Evolutionary conservation across 2,888 invertebrate genomes (phyloP).

Genomic region (Philaethria dido): DNA sequence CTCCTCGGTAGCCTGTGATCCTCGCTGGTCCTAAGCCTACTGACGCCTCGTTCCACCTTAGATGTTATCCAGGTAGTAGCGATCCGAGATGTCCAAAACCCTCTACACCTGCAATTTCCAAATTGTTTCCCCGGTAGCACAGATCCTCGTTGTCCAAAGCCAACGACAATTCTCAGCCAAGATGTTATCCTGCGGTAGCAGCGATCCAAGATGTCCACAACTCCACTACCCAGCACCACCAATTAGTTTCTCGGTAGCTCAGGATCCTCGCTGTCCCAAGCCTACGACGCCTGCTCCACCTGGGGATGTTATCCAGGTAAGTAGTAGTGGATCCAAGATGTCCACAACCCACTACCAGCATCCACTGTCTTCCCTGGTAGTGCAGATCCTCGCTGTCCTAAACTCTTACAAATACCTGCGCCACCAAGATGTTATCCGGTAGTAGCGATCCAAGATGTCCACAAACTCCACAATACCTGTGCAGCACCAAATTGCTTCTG

Average conservation of each 20-base stretch:
- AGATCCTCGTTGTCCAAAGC: constrained; percentile 52
- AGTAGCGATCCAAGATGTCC: constrained; percentile 55
- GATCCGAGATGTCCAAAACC: constrained; percentile 51
- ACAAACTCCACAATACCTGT: constrained; percentile 50
- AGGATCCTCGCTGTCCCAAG: constrained; percentile 50
- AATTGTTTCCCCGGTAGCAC: constrained; percentile 57
- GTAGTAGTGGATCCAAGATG: constrained; percentile 58
- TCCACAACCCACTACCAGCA: constrained; percentile 51
- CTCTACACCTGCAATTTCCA: constrained; percentile 44
- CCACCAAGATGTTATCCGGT: constrained; percentile 46
- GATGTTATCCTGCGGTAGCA: constrained; percentile 46
- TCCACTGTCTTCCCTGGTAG: constrained; percentile 41
- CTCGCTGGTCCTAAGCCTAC: constrained; percentile 51
- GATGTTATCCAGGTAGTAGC: constrained; percentile 45
- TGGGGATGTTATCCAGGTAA: constrained; percentile 39
- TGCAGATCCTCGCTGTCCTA: constrained; percentile 43
- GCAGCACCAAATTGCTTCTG: constrained; percentile 46
- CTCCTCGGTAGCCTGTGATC: too few species aligned
- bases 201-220: constrained; percentile 55
- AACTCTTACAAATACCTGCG: constrained; percentile 44
- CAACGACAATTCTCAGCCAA: constrained; percentile 49
- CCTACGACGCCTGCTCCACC: constrained; percentile 46
- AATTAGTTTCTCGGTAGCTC: constrained; percentile 56
- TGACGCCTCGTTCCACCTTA: constrained; percentile 1
- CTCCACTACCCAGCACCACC: constrained; percentile 50